Evolutionary conservation across 2,888 invertebrate species (phyloP), one percentile per base, ranked within the genome.

Genomic region (Synanthedon andrenaeformis): DNA sequence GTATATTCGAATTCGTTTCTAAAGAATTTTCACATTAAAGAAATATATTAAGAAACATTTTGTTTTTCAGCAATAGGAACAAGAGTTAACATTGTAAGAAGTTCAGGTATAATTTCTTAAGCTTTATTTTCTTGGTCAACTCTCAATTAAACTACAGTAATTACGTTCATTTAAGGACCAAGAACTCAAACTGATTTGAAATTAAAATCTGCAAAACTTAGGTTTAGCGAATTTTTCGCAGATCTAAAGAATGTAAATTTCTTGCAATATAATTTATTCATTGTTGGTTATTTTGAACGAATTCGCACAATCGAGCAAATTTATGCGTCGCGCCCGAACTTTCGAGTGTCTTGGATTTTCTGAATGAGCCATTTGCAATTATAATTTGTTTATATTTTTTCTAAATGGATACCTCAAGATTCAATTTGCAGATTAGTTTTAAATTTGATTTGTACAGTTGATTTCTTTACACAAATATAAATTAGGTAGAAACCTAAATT

Each of bases 261-360:
- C 67, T 67, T 66, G 67, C 66, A 69, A 66, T 63, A 72, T 72
- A 75, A 77, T 75, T 74, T 74, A 77, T 79, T 77, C 72, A 76
- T 75, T 72, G 76, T 69, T 63, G 68, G 69, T 70, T 75, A 76
- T 76, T 72, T 67, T 66, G 68, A 69, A 69, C 66, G 71, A 74
- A 75, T 74, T 74, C 72, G 67, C 67, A 76, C 76, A 79, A 77
- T 72, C 69, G 69, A 48, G 62, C 54, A 64, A 78, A 78, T 75
- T 75, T 76, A 77, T 78, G 74, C 75, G 67, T 66, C 67, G 64
- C 65, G 62, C 62, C 60, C 62, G 54, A 72, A 74, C 61, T 75
- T 72, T 64, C 58, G 59, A 75, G 69, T 59, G 64, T 62, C 57
- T 61, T 56, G 62, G 57, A 62, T 65, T 64, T 48, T 53, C 52